These are phyloP conservation scores for Haliclystus octoradiatus DNA, from an alignment of 30 jellyfish, hydroid and myxozoan genomes.

Conservation along the genomic window DNA sequence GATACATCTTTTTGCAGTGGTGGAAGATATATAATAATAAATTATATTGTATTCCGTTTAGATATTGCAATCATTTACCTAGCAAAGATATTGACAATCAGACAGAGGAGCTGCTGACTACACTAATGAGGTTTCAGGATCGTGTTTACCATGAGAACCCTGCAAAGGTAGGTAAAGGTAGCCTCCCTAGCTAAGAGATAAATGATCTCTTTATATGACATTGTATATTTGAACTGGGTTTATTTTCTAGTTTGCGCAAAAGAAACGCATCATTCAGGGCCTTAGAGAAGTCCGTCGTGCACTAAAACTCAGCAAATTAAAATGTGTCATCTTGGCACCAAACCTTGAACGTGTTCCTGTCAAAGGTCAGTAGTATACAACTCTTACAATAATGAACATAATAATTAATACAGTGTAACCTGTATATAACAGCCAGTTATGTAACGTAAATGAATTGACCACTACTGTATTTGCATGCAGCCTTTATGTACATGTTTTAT, in stretches of 20 bases:
- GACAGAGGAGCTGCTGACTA: constrained; percentile 31
- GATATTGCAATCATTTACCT: constrained; percentile 79
- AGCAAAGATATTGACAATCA: constrained; percentile 53
- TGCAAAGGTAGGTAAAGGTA: constrained; percentile 35
- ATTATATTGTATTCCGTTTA: constrained; percentile 2
- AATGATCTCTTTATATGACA: too few relatives aligned
- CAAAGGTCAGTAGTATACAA: constrained; percentile 61
- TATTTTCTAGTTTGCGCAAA: constrained; percentile 23
- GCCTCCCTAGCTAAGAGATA: too few relatives aligned
- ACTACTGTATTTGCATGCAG: too few relatives aligned
- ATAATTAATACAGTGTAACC: too few relatives aligned
- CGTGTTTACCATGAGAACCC: constrained; percentile 80
- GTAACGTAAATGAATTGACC: too few relatives aligned
- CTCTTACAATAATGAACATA: too few relatives aligned
- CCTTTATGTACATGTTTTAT: too few relatives aligned
- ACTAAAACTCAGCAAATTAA: constrained; percentile 38
- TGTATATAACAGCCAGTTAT: too few relatives aligned
- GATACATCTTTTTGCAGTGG: background rate
- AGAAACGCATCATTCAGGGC: constrained; percentile 66
- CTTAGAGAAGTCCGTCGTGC: constrained; percentile 68
- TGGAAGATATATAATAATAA: background rate
- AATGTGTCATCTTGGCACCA: constrained; percentile 75
- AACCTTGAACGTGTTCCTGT: constrained; percentile 57
- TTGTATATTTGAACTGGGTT: too few relatives aligned
- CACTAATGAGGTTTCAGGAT: constrained; percentile 54